Evolutionary conservation across 2,888 invertebrate genomes (phyloP).

Genomic region (Vesta saturnalis): DNA sequence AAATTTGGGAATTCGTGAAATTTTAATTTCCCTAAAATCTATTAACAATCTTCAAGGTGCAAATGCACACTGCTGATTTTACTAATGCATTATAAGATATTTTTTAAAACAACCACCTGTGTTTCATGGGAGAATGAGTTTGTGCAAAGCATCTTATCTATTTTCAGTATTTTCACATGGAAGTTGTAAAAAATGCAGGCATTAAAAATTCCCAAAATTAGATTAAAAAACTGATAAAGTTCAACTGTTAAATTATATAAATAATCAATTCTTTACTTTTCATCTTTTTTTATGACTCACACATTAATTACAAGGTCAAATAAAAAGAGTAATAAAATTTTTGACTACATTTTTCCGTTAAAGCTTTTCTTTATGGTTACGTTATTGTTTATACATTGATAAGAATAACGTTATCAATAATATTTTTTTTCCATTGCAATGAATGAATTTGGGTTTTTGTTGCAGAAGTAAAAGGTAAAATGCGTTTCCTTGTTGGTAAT

Average conservation of each 20-base stretch:
- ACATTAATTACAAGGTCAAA: conserved; percentile 6
- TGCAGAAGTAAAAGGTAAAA: conserved; percentile 19
- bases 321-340: conserved; percentile 8
- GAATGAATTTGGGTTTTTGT: neutral
- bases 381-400: neutral
- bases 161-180: too few relatives aligned
- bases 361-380: neutral
- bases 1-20: too few relatives aligned
- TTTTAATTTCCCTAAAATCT: too few relatives aligned
- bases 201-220: too few relatives aligned
- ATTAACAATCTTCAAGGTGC: too few relatives aligned
- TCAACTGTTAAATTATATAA: neutral
- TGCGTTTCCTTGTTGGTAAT: conserved; percentile 35
- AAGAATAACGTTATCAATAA: conserved; percentile 3
- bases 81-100: too few relatives aligned
- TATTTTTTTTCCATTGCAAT: conserved; percentile 4
- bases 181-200: too few relatives aligned
- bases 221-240: neutral
- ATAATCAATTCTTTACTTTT: conserved; percentile 1
- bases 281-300: conserved; percentile 4
- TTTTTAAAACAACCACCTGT: too few relatives aligned
- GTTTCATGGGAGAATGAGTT: too few relatives aligned
- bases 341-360: neutral
- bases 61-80: too few relatives aligned
- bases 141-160: too few relatives aligned